Base-by-base conservation (phyloP, 2,797 vertebrate genomes). In the Rhinella marina region DNA sequence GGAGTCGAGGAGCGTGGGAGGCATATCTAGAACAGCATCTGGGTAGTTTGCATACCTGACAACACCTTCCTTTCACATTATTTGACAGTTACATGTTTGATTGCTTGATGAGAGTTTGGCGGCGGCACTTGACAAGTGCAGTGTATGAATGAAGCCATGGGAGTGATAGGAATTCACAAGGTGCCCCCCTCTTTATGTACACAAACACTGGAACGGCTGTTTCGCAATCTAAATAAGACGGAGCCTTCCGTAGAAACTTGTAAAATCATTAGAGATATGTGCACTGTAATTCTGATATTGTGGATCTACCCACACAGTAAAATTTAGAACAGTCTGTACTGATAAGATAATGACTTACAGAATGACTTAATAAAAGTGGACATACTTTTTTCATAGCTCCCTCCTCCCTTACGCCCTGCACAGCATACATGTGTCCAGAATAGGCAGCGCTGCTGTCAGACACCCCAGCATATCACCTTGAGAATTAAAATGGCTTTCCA, bases 1-100 rank as follows among this genome's bases (percentile, higher is more conserved):
- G 57, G 50, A 25, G n/a, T 62, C n/a, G 25, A 23, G n/a, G 66
- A 73, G 79, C 57, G 86, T 87, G 59, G 80, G 80, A 87, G 80
- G 54, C 19, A 54, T 76, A 82, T 56, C 32, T 50, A 21, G 75
- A 23, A 66, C 57, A 50, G 29, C 56, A 76, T 59, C 61, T 56
- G 32, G 72, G 54, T 41, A 54, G 19, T 76, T 87, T 68, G n/a
- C 59, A 81, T 81, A 62, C 79, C 79, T n/a, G 59, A 81, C 59
- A 62, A 73, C 79, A 64, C 80, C 59, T 59, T 82, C 80, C 29
- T 66, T 75, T 75, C 29, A 76, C 48, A 41, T 29, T 61, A 19
- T 82, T 76, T 87, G 80, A 64, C 79, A 73, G 56, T 57, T 79
- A 61, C 21, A 82, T 50, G 56, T 75, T 87, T n/a, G 19, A 64